phyloP scores from a whole-genome alignment of 1,140 invertebrate genomes.

The Macrobrachium nipponense region DNA sequence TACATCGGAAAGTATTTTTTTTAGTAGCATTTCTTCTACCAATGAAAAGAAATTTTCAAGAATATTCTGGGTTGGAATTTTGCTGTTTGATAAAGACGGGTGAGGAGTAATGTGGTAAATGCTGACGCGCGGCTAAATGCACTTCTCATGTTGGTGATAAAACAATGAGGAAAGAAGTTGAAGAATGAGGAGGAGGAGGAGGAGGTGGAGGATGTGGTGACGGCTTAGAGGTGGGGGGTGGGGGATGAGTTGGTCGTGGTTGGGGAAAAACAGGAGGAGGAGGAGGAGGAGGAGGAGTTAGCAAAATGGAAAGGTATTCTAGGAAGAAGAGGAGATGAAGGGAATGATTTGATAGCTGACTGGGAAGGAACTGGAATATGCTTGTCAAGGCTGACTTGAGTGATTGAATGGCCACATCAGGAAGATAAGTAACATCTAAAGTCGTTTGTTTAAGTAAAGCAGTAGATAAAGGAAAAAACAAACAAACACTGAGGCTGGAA shows the following conservation, averaged over 20 bases:
- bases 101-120: constrained; percentile 25
- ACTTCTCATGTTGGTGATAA: constrained; percentile 28
- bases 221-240: neutral
- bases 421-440: too few species aligned
- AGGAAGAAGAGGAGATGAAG: neutral
- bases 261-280: neutral
- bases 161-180: constrained; percentile 29
- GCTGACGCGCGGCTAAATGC: constrained; percentile 25
- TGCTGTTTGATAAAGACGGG: neutral
- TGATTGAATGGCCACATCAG: too few species aligned
- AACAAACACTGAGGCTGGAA: too few species aligned
- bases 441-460: too few species aligned
- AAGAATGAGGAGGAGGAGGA: constrained; percentile 7
- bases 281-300: neutral
- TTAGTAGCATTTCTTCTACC: too few species aligned
- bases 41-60: too few species aligned
- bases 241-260: neutral
- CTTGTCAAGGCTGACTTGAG: too few species aligned
- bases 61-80: too few species aligned
- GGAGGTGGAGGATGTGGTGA: neutral
- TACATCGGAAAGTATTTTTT: too few species aligned
- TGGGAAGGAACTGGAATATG: too few species aligned
- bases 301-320: neutral
- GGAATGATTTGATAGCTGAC: too few species aligned
- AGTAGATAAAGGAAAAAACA: too few species aligned